These are phyloP conservation scores for Myotis pilosus DNA, from an alignment of 2,797 vertebrate species.

Conservation along the genomic window DNA sequence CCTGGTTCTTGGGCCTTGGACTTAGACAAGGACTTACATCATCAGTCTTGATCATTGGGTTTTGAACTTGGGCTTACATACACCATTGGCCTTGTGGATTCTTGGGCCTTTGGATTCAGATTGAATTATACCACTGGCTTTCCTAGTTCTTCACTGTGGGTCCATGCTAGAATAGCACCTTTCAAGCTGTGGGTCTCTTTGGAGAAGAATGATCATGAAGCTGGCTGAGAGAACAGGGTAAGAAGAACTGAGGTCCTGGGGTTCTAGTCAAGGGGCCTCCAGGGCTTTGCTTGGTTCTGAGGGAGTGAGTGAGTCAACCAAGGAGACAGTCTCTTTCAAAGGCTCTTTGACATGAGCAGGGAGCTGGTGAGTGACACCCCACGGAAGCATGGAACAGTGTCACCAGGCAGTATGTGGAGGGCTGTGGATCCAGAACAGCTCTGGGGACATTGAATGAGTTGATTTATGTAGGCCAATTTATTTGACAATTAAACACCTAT, in stretches of 20 bases:
- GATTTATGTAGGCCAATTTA: background rate
- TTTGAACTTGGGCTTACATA: background rate
- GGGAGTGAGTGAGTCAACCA: background rate
- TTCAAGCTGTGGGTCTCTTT: background rate
- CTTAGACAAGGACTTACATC: background rate
- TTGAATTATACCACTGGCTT: background rate
- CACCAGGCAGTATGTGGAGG: background rate
- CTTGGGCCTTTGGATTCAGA: background rate
- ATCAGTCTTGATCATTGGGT: background rate
- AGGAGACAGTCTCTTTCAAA: background rate
- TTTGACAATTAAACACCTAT: background rate
- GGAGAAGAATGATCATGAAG: background rate
- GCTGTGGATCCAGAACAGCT: background rate
- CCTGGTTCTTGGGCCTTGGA: background rate
- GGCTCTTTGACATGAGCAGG: background rate
- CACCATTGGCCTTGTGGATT: background rate
- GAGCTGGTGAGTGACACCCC: too few species aligned
- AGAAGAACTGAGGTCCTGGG: background rate
- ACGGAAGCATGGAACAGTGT: background rate
- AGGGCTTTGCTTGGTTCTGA: background rate
- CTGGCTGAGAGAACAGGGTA: background rate
- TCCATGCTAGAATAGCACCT: background rate
- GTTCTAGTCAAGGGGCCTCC: background rate
- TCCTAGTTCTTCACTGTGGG: background rate
- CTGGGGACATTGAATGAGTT: background rate